phyloP scores from a whole-genome alignment of 2,888 invertebrate genomes.

The Acleris cristana region DNA sequence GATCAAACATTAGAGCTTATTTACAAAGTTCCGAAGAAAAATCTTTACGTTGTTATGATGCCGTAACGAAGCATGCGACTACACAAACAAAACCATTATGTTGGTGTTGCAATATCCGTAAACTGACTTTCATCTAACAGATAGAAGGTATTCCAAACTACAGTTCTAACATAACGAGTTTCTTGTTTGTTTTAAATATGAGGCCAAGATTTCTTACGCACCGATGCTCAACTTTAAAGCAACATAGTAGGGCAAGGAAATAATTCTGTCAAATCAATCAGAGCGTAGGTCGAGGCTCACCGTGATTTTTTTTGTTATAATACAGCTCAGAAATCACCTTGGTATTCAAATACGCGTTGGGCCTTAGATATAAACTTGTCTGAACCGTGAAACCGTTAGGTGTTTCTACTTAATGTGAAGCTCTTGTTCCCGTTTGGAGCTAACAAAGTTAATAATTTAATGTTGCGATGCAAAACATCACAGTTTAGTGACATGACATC shows the following conservation, averaged over 20 bases:
- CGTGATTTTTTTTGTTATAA: background rate
- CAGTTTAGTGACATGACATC: slow-evolving; percentile 18
- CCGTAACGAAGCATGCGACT: background rate
- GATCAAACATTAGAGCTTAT: too few relatives aligned
- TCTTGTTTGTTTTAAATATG: slow-evolving; percentile 19
- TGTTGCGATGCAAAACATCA: slow-evolving; percentile 19
- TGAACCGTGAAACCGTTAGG: too few relatives aligned
- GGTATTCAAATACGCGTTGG: background rate
- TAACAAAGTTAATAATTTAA: background rate
- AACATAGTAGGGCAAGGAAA: background rate
- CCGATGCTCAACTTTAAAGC: slow-evolving; percentile 3
- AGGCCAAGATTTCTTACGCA: slow-evolving; percentile 17
- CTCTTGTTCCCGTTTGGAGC: too few relatives aligned
- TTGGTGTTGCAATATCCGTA: background rate
- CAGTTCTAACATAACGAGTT: slow-evolving; percentile 30
- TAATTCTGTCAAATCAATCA: background rate
- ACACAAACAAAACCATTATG: background rate
- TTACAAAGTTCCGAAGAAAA: too few relatives aligned
- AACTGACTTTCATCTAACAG: slow-evolving; percentile 14
- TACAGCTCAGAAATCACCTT: background rate
- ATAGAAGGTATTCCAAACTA: slow-evolving; percentile 16
- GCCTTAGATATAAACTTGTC: too few relatives aligned
- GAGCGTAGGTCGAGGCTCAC: background rate
- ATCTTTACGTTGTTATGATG: too few relatives aligned
- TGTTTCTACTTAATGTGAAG: too few relatives aligned